A percentile compares a stretch with the other conserved stretches of the same genome.
These are phyloP conservation scores for Gymnoscopelus braueri DNA, from an alignment of 2,797 vertebrate species.

Conservation along the genomic window DNA sequence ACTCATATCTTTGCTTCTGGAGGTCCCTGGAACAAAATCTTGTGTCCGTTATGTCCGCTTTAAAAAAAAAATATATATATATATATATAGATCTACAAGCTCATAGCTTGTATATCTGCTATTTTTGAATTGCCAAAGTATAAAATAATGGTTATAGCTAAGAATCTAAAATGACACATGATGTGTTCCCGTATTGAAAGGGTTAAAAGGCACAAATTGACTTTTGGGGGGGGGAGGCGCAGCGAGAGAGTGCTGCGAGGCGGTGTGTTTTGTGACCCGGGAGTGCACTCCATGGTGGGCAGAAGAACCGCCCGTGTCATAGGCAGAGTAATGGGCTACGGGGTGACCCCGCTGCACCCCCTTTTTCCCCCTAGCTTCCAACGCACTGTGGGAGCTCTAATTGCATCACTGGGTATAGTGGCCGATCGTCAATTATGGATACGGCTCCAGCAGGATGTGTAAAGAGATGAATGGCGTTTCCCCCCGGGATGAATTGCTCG, in stretches of 20 bases:
- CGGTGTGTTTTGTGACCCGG: constrained; percentile 20
- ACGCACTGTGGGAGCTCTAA: constrained; percentile 64
- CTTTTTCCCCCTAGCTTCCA: constrained; percentile 34
- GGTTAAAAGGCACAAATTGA: background rate
- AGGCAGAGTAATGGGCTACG: constrained; percentile 69
- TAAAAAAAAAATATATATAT: too few species aligned
- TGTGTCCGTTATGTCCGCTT: too few species aligned
- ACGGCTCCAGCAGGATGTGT: constrained; percentile 55
- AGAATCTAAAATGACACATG: too few species aligned
- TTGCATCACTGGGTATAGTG: constrained; percentile 61
- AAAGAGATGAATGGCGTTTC: constrained; percentile 53
- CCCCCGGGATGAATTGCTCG: constrained; percentile 25
- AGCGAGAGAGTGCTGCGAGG: constrained; percentile 16
- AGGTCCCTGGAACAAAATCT: too few species aligned
- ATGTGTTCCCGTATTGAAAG: background rate
- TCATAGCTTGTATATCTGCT: too few species aligned
- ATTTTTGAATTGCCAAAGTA: too few species aligned
- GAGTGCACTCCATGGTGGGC: constrained; percentile 27
- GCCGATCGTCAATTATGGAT: constrained; percentile 65
- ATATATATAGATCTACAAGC: too few species aligned
- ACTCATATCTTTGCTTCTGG: too few species aligned
- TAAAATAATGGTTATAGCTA: too few species aligned
- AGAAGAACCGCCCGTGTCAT: constrained; percentile 41
- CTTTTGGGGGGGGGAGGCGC: background rate
- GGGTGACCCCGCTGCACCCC: constrained; percentile 62